These are phyloP conservation scores for Hippasteria phrygiana DNA, from an alignment of 53 echinoderm and acorn worm genomes.

Conservation along the genomic window DNA sequence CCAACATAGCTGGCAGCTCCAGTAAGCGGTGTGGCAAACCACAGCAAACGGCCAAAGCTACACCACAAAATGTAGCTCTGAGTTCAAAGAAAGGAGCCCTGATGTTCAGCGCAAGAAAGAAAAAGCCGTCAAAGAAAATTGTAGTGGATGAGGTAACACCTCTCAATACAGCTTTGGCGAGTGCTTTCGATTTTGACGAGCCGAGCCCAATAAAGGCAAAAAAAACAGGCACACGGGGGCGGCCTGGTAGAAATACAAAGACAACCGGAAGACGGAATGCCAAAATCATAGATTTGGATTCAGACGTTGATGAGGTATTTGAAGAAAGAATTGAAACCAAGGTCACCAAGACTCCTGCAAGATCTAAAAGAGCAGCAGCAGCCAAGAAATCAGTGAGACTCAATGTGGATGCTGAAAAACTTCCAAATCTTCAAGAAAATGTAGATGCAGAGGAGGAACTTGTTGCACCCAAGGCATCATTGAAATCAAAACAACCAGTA, in stretches of 20 bases:
- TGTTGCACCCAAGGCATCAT: not conserved
- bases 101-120: conserved; percentile 59
- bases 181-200: conserved; percentile 72
- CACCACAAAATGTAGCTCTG: conserved; percentile 33
- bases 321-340: conserved; percentile 9
- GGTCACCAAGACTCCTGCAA: not conserved
- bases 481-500: conserved; percentile 6
- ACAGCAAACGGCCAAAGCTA: not conserved
- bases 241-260: conserved; percentile 25
- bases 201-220: conserved; percentile 60
- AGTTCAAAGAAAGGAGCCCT: conserved; percentile 76
- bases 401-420: conserved; percentile 6
- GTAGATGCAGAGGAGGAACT: not conserved
- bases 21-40: not conserved
- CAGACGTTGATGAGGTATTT: conserved; percentile 49
- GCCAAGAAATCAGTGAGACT: conserved; percentile 44
- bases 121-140: conserved; percentile 7
- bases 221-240: conserved; percentile 36
- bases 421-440: conserved; percentile 2
- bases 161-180: not conserved
- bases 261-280: conserved; percentile 9
- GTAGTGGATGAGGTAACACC: conserved; percentile 9
- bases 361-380: conserved; percentile 5
- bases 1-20: not conserved
- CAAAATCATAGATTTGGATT: conserved; percentile 22